Evolutionary conservation across 2,113 vertebrate species (phyloP).

Genomic region (Ivindomyrus marchei): DNA sequence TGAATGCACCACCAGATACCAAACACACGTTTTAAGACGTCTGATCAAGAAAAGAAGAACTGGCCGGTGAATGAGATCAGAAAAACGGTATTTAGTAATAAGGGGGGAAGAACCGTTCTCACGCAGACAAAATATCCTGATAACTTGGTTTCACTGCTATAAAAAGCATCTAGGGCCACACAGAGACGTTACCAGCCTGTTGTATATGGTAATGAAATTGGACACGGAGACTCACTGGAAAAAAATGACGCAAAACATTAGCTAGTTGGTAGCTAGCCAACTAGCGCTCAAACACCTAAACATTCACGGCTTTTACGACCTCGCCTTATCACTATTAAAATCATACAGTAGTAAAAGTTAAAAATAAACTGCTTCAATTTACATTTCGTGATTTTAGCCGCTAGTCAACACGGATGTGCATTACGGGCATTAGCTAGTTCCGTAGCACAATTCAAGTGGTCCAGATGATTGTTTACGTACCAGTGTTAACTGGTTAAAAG

Average conservation of each 20-base stretch:
- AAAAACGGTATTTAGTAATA: background rate
- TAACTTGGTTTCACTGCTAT: background rate
- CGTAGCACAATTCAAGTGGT: background rate
- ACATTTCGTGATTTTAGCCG: background rate
- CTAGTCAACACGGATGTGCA: background rate
- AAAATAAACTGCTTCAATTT: background rate
- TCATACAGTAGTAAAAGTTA: background rate
- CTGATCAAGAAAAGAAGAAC: background rate
- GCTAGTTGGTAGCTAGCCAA: background rate
- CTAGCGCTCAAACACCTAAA: background rate
- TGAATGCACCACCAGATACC: conserved; percentile 1
- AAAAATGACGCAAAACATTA: background rate
- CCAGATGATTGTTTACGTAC: background rate
- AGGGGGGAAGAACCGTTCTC: background rate
- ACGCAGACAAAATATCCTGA: background rate
- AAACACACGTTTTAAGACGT: conserved; percentile 8
- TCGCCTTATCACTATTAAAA: background rate
- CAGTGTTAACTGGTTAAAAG: background rate
- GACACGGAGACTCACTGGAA: background rate
- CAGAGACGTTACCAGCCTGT: background rate
- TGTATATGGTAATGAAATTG: background rate
- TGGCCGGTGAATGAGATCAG: background rate
- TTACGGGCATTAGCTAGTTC: background rate
- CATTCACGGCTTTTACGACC: background rate
- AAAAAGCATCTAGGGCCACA: background rate